phyloP scores from a whole-genome alignment of 2,797 vertebrate species.

The Notoglanidium macrostoma region DNA sequence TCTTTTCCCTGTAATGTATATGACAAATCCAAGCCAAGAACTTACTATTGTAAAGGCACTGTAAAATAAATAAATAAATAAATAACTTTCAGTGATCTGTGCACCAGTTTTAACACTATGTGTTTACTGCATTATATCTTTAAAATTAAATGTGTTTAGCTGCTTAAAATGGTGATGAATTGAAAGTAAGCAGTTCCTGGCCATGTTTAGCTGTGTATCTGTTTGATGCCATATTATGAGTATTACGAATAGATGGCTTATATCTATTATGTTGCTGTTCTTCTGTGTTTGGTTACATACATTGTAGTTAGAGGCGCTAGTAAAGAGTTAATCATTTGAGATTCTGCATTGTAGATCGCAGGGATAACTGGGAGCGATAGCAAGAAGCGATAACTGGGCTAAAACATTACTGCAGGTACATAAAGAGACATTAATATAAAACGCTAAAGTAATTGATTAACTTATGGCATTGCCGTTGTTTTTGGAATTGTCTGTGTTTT shows the following conservation, averaged over 20 bases:
- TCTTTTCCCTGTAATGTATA: neutral
- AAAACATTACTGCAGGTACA: neutral
- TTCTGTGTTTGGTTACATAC: neutral
- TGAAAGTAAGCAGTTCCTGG: neutral
- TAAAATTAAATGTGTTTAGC: neutral
- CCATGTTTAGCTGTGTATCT: neutral
- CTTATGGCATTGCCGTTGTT: neutral
- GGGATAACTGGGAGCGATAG: neutral
- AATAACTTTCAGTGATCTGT: no score
- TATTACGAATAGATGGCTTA: no score
- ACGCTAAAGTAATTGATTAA: neutral
- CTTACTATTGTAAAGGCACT: no score
- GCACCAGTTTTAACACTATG: neutral
- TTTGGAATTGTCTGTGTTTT: no score
- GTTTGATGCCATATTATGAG: neutral
- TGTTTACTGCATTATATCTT: neutral
- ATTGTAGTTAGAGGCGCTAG: neutral
- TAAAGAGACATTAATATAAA: neutral
- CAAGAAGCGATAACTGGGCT: neutral
- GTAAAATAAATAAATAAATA: no score
- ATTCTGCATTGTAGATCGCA: neutral
- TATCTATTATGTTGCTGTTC: neutral
- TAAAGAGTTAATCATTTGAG: neutral
- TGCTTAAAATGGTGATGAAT: constrained; percentile 8
- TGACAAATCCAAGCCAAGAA: neutral